Base-by-base conservation (phyloP, 2,888 invertebrate genomes). In the Melikaiella ostensackeni region DNA sequence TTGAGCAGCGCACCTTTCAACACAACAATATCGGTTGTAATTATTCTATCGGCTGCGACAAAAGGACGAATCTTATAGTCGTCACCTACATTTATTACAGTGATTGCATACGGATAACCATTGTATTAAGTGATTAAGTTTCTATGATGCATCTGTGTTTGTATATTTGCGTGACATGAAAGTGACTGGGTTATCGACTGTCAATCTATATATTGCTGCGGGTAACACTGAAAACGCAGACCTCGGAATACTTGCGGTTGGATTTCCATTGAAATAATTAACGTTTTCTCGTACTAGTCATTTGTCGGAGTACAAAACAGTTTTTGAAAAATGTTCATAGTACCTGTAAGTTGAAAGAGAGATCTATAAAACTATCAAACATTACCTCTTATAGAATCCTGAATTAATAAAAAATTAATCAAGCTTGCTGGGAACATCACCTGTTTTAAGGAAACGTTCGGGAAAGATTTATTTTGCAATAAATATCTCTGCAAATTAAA, bases 1-100 rank as follows among this genome's bases (percentile, higher is more conserved):
- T 30, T n/a, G 30, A 50, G 13, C 33, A 30, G 30, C 30, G 50
- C 33, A 46, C 30, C 11, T 50, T 55, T 79, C 74, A 81, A 83
- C 80, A 80, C 79, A 82, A 84, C 78, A 70, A 80, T 82, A 81
- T 78, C 77, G 79, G 80, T 82, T 75, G 75, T 77, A 76, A 75
- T 79, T 83, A 84, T 75, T 70, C 46, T 70, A 80, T 83, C 80
- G 80, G 79, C 79, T 82, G 83, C 79, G 81, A 83, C 81, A 80
- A 80, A 82, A 82, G 80, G 81, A 81, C 80, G 80, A 83, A 85
- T 83, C 81, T 82, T 82, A 78, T 80, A 81, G 83, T 86, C 80
- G 81, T 85, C 82, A 83, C 76, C 86, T 87, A 87, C 82, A 85
- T 84, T 86, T 85, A 86, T 86, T 85, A 85, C 83, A 83, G 80